Evolutionary conservation across 2,797 vertebrate genomes (phyloP).

Genomic region (Coregonus suidteri): DNA sequence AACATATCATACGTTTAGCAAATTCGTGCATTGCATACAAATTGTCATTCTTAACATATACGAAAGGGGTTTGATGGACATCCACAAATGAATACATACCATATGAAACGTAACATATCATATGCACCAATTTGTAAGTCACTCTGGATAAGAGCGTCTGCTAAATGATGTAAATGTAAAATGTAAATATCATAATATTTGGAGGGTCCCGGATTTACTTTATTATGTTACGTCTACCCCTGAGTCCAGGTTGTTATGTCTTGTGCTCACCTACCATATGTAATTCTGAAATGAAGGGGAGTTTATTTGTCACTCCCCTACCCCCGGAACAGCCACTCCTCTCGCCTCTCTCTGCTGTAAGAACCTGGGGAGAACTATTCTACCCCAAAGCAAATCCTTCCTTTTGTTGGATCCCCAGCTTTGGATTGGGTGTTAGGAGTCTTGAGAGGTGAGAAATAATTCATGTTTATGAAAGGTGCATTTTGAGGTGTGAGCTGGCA

Average conservation of each 20-base stretch:
- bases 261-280: neutral
- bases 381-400: conserved; percentile 19
- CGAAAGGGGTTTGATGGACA: no score
- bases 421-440: conserved; percentile 14
- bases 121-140: no score
- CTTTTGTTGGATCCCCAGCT: conserved; percentile 10
- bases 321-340: neutral
- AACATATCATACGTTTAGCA: no score
- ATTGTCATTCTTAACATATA: no score
- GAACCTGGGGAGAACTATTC: conserved; percentile 11
- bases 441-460: conserved; percentile 46
- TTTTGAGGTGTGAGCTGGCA: conserved; percentile 27
- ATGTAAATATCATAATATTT: no score
- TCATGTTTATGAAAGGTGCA: conserved; percentile 57
- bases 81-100: no score
- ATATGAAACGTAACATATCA: no score
- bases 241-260: neutral
- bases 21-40: no score
- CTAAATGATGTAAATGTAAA: no score
- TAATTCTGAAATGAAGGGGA: neutral
- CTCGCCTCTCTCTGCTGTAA: conserved; percentile 8
- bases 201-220: no score
- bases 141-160: no score
- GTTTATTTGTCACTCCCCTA: neutral
- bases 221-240: no score